Evolutionary conservation across 2,888 invertebrate species (phyloP).

Genomic region (Formica aserva): DNA sequence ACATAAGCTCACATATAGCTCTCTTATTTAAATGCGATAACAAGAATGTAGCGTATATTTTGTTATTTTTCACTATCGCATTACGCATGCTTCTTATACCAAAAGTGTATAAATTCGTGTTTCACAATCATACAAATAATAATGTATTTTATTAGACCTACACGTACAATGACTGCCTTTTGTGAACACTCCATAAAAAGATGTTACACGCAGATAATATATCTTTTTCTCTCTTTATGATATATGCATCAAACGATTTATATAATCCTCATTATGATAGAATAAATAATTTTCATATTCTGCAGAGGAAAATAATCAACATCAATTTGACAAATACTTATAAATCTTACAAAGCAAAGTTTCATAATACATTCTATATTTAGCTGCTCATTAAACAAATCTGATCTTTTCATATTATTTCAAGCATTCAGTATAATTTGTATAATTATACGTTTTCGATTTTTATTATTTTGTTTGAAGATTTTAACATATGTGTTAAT

Average conservation of each 20-base stretch:
- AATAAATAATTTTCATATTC: constrained; percentile 7
- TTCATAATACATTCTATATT: neutral
- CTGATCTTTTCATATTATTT: neutral
- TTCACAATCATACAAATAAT: constrained; percentile 23
- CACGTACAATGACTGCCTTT: neutral
- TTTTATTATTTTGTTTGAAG: constrained; percentile 23
- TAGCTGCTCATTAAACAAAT: constrained; percentile 37
- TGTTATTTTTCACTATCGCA: constrained; percentile 42
- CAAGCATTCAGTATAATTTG: neutral
- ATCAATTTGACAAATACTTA: constrained; percentile 1
- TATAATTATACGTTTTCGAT: neutral
- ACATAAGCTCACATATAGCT: neutral
- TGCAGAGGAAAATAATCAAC: neutral
- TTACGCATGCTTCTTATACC: constrained; percentile 8
- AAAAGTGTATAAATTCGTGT: neutral
- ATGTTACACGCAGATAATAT: neutral
- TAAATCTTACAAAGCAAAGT: constrained; percentile 27
- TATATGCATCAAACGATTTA: neutral
- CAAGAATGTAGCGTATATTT: constrained; percentile 55
- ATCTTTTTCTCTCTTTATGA: neutral
- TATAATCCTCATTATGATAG: neutral
- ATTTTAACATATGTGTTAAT: neutral
- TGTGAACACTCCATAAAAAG: neutral
- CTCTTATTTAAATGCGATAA: constrained; percentile 67
- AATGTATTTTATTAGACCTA: constrained; percentile 16